phyloP scores from a whole-genome alignment of 2,888 invertebrate genomes.

The Calliphora vomitoria region DNA sequence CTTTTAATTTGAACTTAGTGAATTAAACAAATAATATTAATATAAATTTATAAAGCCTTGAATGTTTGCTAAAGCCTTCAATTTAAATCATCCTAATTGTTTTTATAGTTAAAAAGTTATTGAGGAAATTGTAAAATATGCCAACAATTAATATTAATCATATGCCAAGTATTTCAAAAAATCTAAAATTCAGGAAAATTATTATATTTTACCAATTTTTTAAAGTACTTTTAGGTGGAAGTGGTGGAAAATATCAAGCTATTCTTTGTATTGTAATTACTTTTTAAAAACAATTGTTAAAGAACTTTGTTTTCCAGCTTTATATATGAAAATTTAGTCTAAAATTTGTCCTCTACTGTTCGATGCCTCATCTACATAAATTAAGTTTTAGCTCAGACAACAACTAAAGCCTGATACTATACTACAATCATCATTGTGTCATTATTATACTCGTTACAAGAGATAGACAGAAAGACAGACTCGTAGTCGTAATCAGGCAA shows the following conservation, averaged over 20 bases:
- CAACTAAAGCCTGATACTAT: slow-evolving; percentile 39
- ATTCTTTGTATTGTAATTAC: too few relatives aligned
- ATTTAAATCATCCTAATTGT: neutral
- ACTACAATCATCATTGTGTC: slow-evolving; percentile 22
- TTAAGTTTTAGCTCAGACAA: slow-evolving; percentile 25
- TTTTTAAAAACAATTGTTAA: neutral
- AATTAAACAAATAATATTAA: too few relatives aligned
- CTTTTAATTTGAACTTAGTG: too few relatives aligned
- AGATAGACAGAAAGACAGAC: neutral
- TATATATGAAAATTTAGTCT: too few relatives aligned
- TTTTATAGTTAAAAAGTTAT: neutral
- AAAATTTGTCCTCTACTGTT: neutral
- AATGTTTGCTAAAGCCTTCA: neutral
- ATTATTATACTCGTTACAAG: slow-evolving; percentile 30
- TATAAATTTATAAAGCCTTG: neutral
- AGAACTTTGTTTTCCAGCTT: too few relatives aligned
- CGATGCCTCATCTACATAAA: slow-evolving; percentile 9
- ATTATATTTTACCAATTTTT: neutral
- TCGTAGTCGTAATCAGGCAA: neutral
- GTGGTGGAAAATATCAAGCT: too few relatives aligned
- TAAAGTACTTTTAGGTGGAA: too few relatives aligned
- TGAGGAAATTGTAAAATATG: neutral
- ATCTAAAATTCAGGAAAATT: neutral
- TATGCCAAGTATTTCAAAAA: neutral
- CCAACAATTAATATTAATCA: neutral